Conservation (phyloP, 1,140 invertebrate genomes). For the Eueides isabella region DNA sequence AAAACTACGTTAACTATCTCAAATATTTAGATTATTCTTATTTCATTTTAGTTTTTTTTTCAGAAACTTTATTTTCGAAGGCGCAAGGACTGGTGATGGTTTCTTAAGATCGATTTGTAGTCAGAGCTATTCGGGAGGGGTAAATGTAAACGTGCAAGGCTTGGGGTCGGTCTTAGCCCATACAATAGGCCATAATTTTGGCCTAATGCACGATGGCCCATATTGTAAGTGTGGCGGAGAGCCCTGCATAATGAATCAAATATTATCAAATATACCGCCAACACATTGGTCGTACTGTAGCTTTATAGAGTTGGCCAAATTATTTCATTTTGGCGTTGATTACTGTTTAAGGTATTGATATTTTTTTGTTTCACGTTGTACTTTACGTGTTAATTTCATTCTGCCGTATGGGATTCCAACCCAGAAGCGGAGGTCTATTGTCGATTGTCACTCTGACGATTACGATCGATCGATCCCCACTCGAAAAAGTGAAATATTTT, state of each 20-base stretch:
- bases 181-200: background rate
- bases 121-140: background rate
- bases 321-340: background rate
- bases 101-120: background rate
- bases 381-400: no score
- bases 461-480: no score
- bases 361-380: background rate
- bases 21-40: background rate
- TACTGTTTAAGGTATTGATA: constrained; percentile 4
- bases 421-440: no score
- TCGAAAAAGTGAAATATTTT: no score
- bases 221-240: background rate
- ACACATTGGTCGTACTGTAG: background rate
- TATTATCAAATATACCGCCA: background rate
- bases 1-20: background rate
- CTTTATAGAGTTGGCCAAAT: background rate
- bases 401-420: no score
- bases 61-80: background rate
- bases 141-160: background rate
- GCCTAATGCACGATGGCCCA: background rate
- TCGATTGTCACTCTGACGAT: no score
- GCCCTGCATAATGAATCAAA: background rate
- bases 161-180: background rate
- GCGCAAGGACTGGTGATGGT: background rate
- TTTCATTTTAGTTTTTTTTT: background rate